A percentile compares a stretch with the other conserved stretches of the same genome.
Conservation (phyloP, 2,797 vertebrate species). For the Philypnodon macrostomus region DNA sequence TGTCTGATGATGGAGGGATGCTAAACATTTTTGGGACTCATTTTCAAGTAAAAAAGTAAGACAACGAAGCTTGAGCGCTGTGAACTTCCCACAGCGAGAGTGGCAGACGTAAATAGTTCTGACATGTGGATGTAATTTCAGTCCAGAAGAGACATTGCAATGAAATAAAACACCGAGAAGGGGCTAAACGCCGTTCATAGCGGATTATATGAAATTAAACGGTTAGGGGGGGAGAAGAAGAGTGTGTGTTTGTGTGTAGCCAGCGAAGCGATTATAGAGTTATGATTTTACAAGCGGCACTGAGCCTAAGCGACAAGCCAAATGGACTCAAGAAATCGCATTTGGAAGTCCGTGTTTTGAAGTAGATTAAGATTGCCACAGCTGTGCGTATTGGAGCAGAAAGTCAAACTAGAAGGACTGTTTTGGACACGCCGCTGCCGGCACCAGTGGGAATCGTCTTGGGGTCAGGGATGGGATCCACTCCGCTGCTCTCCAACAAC, state of each 20-base stretch:
- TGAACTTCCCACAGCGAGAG: constrained; percentile 84
- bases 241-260: too few species aligned
- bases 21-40: constrained; percentile 27
- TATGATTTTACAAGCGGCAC: constrained; percentile 67
- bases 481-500: constrained; percentile 75
- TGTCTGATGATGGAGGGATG: constrained; percentile 60
- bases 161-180: constrained; percentile 55
- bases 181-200: constrained; percentile 44
- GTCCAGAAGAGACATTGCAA: constrained; percentile 63
- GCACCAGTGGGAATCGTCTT: constrained; percentile 32
- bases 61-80: constrained; percentile 65
- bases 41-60: constrained; percentile 51
- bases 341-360: too few species aligned
- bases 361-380: constrained; percentile 44
- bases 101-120: constrained; percentile 84
- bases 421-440: constrained; percentile 30
- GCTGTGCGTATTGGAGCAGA: background rate
- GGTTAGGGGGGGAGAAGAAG: constrained; percentile 25
- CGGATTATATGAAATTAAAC: constrained; percentile 70
- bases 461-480: constrained; percentile 86
- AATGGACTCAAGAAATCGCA: constrained; percentile 63
- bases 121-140: constrained; percentile 88
- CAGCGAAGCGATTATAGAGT: constrained; percentile 64
- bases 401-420: constrained; percentile 31
- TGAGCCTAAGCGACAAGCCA: constrained; percentile 52